Percentiles rank a stretch among this genome's conserved stretches.
phyloP scores from a whole-genome alignment of 2,888 invertebrate species.

The Mythimna loreyi region DNA sequence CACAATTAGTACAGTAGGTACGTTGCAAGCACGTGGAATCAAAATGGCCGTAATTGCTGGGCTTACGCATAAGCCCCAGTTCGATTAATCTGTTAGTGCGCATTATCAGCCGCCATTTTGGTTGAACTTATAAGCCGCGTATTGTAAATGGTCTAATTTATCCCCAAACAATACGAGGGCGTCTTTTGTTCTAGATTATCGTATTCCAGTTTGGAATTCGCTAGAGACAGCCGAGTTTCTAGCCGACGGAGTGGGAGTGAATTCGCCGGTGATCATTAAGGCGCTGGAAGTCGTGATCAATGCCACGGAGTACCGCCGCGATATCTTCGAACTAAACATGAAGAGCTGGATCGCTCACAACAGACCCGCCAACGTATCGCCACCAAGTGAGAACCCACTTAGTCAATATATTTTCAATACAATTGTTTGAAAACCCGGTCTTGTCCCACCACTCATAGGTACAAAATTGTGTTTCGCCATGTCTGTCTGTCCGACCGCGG shows the following conservation, averaged over 20 bases:
- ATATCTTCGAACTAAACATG: slow-evolving; percentile 61
- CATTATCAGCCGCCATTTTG: no score
- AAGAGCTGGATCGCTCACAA: slow-evolving; percentile 30
- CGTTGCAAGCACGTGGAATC: no score
- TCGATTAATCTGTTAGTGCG: no score
- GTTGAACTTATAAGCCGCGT: no score
- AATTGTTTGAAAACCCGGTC: no score
- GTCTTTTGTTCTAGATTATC: slow-evolving; percentile 67
- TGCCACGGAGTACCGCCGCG: slow-evolving; percentile 70
- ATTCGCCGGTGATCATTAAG: slow-evolving; percentile 26
- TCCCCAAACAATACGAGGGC: not conserved
- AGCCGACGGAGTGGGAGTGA: slow-evolving; percentile 66
- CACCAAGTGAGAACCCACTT: slow-evolving; percentile 31
- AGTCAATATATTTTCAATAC: not conserved
- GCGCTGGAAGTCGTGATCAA: slow-evolving; percentile 65
- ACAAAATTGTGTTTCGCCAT: no score
- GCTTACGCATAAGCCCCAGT: no score
- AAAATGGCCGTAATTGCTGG: no score
- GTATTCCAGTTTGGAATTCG: slow-evolving; percentile 78
- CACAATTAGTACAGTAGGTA: no score
- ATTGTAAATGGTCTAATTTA: not conserved
- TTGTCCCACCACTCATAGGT: no score
- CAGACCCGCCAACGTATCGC: not conserved
- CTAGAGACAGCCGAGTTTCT: slow-evolving; percentile 73
- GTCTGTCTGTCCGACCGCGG: no score